Evolutionary conservation across 2,113 vertebrate species (phyloP).

Genomic region (Puma concolor): DNA sequence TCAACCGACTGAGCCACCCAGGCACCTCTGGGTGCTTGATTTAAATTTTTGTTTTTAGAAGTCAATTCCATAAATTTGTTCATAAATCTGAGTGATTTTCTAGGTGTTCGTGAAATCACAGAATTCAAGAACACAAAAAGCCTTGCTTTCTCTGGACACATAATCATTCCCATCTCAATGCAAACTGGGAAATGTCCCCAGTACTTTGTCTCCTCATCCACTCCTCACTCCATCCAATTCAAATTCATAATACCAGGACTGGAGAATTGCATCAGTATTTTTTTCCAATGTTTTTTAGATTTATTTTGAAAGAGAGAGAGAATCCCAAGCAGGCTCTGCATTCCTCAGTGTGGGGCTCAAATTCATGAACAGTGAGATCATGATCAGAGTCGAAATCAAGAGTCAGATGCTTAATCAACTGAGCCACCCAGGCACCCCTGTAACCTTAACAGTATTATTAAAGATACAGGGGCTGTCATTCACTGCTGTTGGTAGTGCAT

Average conservation of each 20-base stretch:
- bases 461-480: neutral
- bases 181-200: neutral
- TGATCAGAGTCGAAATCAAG: too few relatives aligned
- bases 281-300: too few relatives aligned
- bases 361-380: too few relatives aligned
- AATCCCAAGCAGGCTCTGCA: too few relatives aligned
- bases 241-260: conserved; percentile 6
- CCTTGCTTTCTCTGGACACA: neutral
- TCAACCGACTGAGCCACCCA: too few relatives aligned
- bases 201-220: neutral
- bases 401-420: too few relatives aligned
- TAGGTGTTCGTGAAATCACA: neutral
- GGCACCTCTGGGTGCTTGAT: neutral
- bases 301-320: too few relatives aligned
- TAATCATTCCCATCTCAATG: neutral
- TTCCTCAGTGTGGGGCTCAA: too few relatives aligned
- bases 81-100: neutral
- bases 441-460: neutral
- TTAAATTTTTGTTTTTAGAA: neutral
- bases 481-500: neutral
- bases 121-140: neutral
- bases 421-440: too few relatives aligned
- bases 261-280: neutral
- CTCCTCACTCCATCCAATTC: neutral
- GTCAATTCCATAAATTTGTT: neutral